Conservation (phyloP, 2,888 invertebrate genomes). For the Pristionchus japonicus region DNA sequence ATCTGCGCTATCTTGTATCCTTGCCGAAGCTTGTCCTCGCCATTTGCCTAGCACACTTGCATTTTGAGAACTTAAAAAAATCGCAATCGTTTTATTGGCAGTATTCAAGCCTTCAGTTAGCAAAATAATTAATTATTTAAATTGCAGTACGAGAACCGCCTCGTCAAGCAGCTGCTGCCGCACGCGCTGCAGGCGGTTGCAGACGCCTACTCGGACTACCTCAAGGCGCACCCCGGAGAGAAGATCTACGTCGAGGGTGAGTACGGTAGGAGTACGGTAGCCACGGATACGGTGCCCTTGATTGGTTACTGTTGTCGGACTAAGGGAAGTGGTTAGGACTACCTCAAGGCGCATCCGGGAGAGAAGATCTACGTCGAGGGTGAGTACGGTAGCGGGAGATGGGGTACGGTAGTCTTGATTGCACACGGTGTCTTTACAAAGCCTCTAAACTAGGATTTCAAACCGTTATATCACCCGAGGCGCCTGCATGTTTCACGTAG, state of each 20-base stretch:
- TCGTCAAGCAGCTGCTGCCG: slow-evolving; percentile 16
- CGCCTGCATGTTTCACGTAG: not conserved
- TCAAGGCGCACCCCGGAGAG: not conserved
- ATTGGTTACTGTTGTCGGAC: not conserved
- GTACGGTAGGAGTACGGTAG: no score
- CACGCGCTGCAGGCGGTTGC: not conserved
- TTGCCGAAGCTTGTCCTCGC: no score
- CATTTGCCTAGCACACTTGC: no score
- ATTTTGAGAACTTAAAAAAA: no score
- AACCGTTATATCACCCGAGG: not conserved
- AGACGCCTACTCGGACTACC: not conserved
- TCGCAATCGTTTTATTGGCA: no score
- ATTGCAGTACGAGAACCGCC: slow-evolving; percentile 19
- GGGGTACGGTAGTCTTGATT: no score
- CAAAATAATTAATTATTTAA: not conserved
- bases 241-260: not conserved
- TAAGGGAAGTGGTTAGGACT: not conserved
- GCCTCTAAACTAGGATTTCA: no score
- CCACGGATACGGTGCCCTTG: not conserved
- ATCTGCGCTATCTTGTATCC: no score
- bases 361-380: not conserved
- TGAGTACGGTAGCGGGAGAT: not conserved
- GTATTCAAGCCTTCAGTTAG: no score
- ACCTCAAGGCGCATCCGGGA: not conserved
- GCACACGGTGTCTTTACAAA: no score